phyloP scores from a whole-genome alignment of 2,888 invertebrate species.

The Sinotaia quadrata region DNA sequence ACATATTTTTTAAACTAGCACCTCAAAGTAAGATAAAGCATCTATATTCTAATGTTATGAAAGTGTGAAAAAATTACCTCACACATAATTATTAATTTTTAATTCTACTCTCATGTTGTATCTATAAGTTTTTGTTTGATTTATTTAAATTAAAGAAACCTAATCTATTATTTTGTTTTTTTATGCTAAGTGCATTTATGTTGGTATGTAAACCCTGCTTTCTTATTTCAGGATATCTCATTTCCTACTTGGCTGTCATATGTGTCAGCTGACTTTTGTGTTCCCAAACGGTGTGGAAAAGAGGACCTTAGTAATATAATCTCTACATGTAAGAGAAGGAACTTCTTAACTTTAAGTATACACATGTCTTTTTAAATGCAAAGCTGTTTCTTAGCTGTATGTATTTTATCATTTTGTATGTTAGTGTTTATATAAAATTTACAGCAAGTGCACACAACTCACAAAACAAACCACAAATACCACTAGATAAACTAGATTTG shows the following conservation, averaged over 20 bases:
- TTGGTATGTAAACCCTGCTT: background rate
- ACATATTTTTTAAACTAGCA: no score
- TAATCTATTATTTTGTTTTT: background rate
- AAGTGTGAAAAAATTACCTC: no score
- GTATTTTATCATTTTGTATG: no score
- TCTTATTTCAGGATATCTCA: constrained; percentile 31
- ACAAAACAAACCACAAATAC: no score
- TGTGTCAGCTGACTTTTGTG: constrained; percentile 36
- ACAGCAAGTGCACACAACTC: no score
- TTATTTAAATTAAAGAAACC: background rate
- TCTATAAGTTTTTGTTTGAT: background rate
- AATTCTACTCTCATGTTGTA: background rate
- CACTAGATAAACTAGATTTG: no score
- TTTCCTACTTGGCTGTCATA: constrained; percentile 30
- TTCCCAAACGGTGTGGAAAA: constrained; percentile 29
- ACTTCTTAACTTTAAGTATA: no score
- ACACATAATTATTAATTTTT: background rate
- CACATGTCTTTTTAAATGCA: no score
- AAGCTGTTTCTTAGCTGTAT: no score
- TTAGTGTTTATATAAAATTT: no score
- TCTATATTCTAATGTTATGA: no score
- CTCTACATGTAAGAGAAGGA: constrained; percentile 34
- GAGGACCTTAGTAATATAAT: constrained; percentile 29
- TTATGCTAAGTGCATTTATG: background rate
- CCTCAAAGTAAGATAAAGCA: no score